phyloP scores from a whole-genome alignment of 2,113 vertebrate species.

The Nycticebus coucang region DNA sequence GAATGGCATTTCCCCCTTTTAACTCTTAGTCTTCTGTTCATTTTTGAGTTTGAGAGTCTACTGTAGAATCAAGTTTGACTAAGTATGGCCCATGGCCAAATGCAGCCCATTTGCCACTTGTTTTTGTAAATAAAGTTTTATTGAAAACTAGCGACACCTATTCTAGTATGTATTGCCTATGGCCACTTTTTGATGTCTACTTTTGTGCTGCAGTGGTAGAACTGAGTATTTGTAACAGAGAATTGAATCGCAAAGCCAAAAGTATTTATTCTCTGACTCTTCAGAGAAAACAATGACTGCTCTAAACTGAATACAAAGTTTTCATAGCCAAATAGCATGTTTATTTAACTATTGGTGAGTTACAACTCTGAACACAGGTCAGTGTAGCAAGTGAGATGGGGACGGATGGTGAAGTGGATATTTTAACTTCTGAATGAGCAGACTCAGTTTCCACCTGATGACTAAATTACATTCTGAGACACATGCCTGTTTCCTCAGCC shows the following conservation, averaged over 20 bases:
- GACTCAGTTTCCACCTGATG: background rate
- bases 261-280: background rate
- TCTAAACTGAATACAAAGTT: background rate
- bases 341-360: background rate
- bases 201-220: background rate
- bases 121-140: background rate
- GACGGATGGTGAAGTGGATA: background rate
- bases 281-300: background rate
- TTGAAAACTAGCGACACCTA: background rate
- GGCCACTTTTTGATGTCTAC: background rate
- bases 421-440: background rate
- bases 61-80: too few species aligned
- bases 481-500: background rate
- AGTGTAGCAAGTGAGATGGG: background rate
- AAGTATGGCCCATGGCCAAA: too few species aligned
- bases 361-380: background rate
- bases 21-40: too few species aligned
- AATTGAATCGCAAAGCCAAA: background rate
- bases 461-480: background rate
- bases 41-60: too few species aligned
- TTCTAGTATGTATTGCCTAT: background rate
- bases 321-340: background rate
- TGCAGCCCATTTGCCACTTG: too few species aligned
- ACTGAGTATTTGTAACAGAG: background rate
- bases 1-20: too few species aligned